Conservation (phyloP, 2,888 invertebrate genomes). For the Agrochola macilenta region DNA sequence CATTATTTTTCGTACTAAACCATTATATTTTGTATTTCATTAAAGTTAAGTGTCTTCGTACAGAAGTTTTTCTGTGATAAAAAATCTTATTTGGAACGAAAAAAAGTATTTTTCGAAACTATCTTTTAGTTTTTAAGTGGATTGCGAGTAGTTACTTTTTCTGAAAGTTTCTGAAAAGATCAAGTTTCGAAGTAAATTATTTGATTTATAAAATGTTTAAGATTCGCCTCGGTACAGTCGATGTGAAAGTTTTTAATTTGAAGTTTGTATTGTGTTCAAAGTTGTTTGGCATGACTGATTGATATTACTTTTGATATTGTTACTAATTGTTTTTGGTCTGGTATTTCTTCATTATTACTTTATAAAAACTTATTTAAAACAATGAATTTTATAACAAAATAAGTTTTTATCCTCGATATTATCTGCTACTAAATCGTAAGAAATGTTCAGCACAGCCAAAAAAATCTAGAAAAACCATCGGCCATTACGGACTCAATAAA, state of each 20-base stretch:
- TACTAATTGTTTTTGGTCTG: constrained; percentile 9
- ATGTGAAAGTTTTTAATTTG: constrained; percentile 31
- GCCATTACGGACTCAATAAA: constrained; percentile 41
- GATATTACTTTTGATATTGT: constrained; percentile 21
- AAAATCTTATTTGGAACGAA: constrained; percentile 47
- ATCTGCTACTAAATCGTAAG: constrained; percentile 1
- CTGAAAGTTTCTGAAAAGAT: constrained; percentile 48
- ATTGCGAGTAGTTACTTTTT: constrained; percentile 47
- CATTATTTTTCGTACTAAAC: constrained; percentile 33
- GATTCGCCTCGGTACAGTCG: constrained; percentile 36
- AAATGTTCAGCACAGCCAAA: background rate
- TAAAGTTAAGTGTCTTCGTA: constrained; percentile 45
- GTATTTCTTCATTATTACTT: constrained; percentile 11
- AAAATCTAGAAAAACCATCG: constrained; percentile 22
- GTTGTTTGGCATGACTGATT: constrained; percentile 36
- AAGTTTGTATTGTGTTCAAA: constrained; percentile 55
- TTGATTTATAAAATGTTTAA: constrained; percentile 55
- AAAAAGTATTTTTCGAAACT: constrained; percentile 48
- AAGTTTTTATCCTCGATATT: background rate
- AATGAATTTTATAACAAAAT: background rate
- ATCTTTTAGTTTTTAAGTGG: constrained; percentile 60
- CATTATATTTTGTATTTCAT: constrained; percentile 50
- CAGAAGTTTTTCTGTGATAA: constrained; percentile 28
- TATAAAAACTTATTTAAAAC: background rate
- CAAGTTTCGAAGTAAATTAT: constrained; percentile 49